Base-by-base conservation (phyloP, 2,888 invertebrate species). In the Linnaemya tessellans region DNA sequence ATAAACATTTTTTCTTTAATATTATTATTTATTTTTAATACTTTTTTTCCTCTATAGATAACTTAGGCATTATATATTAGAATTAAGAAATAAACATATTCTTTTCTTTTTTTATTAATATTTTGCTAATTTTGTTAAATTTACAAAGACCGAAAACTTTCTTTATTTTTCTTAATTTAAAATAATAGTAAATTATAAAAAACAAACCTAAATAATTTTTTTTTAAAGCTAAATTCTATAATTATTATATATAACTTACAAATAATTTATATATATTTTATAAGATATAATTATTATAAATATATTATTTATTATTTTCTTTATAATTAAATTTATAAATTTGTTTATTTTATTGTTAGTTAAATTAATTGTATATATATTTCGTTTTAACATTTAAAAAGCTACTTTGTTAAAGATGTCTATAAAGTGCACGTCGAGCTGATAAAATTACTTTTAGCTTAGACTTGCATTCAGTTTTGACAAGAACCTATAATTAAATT, bases 321-420 rank as follows among this genome's bases (percentile, higher is more conserved):
- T 65, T 77, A 81, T 78, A 81, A 67, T 70, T 75, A 20, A 68
- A 54, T 58, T 74, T 86, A 74, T 56, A 41, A 30, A 46, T 30
- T 11, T 60, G n/a, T 49, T 58, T 65, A 18, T 56, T 65, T 41
- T 67, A 35, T 56, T 74, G 11, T 83, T 25, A 25, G n/a, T 20
- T 51, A 46, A 49, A 35, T 35, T 51, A 51, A 68, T 62, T 51
- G 18, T 73, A 30, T 46, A 73, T 80, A 38, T 10, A 41, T 68
- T 70, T 30, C 20, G 43, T 80, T 81, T 84, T 84, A 86, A 83
- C 78, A 78, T 84, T 62, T 84, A 84, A 86, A 84, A 86, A 84
- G 83, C 83, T 85, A 85, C 82, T 43, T 38, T 80, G 68, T 62
- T 74, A 62, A 60, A 74, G 38, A 56, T 84, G 64, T 58, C 51